Percentiles rank a stretch among this genome's conserved stretches.
These are phyloP conservation scores for Coenobita brevimanus DNA, from an alignment of 1,140 invertebrate genomes.

Conservation along the genomic window DNA sequence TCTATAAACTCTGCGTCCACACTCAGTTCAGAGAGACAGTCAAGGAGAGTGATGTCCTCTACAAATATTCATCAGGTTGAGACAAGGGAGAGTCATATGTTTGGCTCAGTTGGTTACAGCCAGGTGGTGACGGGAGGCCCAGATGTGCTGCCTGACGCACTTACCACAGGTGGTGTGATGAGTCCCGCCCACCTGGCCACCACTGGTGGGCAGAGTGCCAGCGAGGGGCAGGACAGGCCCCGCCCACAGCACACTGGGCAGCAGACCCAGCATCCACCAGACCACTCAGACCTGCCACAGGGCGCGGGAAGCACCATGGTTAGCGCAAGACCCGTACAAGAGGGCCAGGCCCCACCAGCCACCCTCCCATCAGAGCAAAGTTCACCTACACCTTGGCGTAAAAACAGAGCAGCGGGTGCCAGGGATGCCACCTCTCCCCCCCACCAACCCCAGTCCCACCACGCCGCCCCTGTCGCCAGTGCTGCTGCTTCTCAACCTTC, in stretches of 20 bases:
- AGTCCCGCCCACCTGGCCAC: too few relatives aligned
- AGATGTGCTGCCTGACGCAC: background rate
- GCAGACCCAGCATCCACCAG: background rate
- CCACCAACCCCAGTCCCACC: background rate
- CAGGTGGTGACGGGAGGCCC: background rate
- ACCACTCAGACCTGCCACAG: background rate
- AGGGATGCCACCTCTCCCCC: background rate
- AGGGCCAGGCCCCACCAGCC: constrained; percentile 7
- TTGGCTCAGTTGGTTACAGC: background rate
- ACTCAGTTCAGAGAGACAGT: too few relatives aligned
- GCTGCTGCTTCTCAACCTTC: constrained; percentile 22
- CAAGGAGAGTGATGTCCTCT: background rate
- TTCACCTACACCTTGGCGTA: constrained; percentile 47
- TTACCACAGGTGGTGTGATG: background rate
- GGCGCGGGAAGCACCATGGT: constrained; percentile 4
- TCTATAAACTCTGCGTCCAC: background rate
- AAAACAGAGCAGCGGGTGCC: constrained; percentile 14
- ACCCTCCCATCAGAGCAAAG: background rate
- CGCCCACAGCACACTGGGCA: background rate
- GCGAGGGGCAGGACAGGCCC: background rate
- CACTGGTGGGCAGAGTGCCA: constrained; percentile 32
- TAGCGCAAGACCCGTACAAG: background rate
- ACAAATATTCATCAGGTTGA: background rate
- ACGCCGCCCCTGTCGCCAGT: background rate
- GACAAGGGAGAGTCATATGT: background rate